Evolutionary conservation across 1,140 invertebrate genomes (phyloP), one percentile per base, ranked within the genome.

Genomic region (Drosophila pallidifrons): DNA sequence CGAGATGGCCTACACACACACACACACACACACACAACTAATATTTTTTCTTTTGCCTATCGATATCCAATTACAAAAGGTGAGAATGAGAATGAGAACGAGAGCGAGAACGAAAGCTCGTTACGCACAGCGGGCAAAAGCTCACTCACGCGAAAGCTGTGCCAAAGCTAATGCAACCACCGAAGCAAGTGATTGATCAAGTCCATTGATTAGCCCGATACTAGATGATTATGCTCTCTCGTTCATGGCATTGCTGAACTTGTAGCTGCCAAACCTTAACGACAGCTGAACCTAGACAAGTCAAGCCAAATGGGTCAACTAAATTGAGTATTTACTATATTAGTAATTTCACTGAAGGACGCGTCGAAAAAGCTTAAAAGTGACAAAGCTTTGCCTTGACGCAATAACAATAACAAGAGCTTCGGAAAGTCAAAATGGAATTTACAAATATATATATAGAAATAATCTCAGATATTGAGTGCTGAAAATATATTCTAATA

Each of bases 61-160:
- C 54, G 51, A 88, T 87, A 88, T 88, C 82, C 82, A 70, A 87
- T 87, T 87, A 68, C 82, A 87, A 46, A 25, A 32, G 43, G 58
- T 38, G 25, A 61, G 57, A 41, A 32, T 1, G 41, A 11, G 32
- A 41, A 32, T 1, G 41, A 15, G 32, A 30, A 32, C 35, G 16
- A 28, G 28, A 11, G 13, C 57, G 11, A 8, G 55, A 11, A 15
- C 1, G n/a, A 51, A 59, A 68, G 16, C 45, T 58, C 15, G 30
- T 38, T n/a, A 41, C 54, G 16, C 35, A 54, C 20, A 15, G 5
- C 15, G n/a, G 20, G n/a, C n/a, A 25, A 25, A 28, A 63, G 61
- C 35, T 58, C 20, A 0, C 11, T n/a, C 5, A 3, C 1, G 4
- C 1, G 25, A 59, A 57, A 38, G 54, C 54, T 57, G 0, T 4